Base-by-base conservation (phyloP, 2,113 vertebrate species). In the Prunella fulvescens region DNA sequence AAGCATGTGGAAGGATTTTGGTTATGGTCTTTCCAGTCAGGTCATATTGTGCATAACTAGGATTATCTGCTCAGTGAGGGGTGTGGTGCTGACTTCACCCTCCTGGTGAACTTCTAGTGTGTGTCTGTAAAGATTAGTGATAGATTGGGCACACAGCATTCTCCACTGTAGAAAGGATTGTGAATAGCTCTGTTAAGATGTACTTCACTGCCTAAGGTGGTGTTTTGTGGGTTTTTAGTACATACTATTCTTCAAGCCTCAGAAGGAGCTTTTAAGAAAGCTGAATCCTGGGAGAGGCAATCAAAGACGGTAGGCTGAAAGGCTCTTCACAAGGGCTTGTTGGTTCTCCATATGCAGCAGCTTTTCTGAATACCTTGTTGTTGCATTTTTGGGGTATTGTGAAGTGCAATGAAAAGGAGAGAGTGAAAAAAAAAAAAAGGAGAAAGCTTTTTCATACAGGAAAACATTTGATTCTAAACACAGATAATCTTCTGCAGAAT, bases 251-350 rank as follows among this genome's bases (percentile, higher is more conserved):
- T 90, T 66, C 54, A 72, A 66, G 47, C 58, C 76, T 86, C 44
- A 71, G 67, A 88, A 96, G 47, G 71, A 81, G 79, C 78, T 93
- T 93, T 95, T 94, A 90, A 78, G 93, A 82, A 93, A 90, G 39
- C 87, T 14, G 90, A 92, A 86, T 93, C 66, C 85, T 54, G 37
- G 74, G 64, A 80, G 90, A 93, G 58, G 70, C 72, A 86, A 88
- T 94, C 87, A 82, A 80, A 95, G 81, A 73, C 57, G 5, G 33
- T 57, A 53, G 31, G 8, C 57, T 88, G 51, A 89, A 90, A 76
- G 51, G 33, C 73, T 65, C 66, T 91, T 94, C 42, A 70, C 62
- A 87, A 73, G 10, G 18, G 42, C 39, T 69, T 87, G 66, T 85
- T 1, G 8, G 15, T 82, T 87, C 50, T 72, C 57, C 35, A 10